Base-by-base conservation (phyloP, 2,888 invertebrate genomes). In the Glaucopsyche alexis region DNA sequence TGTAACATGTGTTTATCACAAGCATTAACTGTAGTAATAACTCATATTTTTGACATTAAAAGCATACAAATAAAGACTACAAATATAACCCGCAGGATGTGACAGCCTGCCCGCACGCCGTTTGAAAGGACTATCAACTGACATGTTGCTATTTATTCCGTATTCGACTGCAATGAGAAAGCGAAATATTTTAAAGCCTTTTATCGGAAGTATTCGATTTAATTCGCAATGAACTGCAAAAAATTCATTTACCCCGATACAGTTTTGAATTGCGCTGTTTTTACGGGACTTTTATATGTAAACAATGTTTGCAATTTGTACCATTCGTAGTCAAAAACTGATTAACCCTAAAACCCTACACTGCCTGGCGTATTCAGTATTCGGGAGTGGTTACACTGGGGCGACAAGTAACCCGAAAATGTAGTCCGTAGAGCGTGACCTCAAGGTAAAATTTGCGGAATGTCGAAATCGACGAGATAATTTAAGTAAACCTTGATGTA, bases 81-180 rank as follows among this genome's bases (percentile, higher is more conserved):
- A 69, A 69, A 29, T 49, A 67, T 69, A 19, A 47, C 69, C 7
- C 14, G 47, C 47, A 4, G 29, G 45, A 67, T 7, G 69, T 29
- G 69, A 47, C 69, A 69, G 45, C 29, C 14, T 45, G 69, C 69
- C 69, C 49, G 69, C 69, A 69, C 69, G 69, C 69, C 69, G 29
- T 69, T 69, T 29, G 47, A 47, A 69, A 69, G 19, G 69, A 47
- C 69, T 69, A 69, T 69, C 69, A 49, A 29, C 69, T 49, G 69
- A 69, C 49, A 69, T 19, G 47, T 69, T 47, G 7, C 69, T 69
- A 29, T 69, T 69, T 67, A 67, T 67, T 67, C 13, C 47, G 67
- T 11, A 67, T 67, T 69, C 47, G 49, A 47, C 19, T 47, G 19
- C 69, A 69, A 69, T 49, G 69, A 69, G 69, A 29, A 29, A 69